These are phyloP conservation scores for Catamblyrhynchus diadema DNA, from an alignment of 2,797 vertebrate species.

Conservation along the genomic window DNA sequence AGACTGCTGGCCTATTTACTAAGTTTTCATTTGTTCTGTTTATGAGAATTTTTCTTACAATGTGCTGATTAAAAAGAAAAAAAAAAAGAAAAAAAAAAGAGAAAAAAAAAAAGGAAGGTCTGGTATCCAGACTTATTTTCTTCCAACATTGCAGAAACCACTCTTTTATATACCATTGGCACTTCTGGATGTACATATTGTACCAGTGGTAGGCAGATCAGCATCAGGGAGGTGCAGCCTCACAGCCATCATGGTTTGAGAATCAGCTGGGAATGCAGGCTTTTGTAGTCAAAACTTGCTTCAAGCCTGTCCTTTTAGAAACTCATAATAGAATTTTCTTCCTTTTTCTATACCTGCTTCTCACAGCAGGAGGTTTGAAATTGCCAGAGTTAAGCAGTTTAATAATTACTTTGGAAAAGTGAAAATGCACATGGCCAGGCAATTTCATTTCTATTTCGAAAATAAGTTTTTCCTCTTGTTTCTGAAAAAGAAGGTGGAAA, in stretches of 20 bases:
- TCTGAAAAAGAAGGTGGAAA: neutral
- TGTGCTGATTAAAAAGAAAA: neutral
- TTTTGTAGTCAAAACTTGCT: neutral
- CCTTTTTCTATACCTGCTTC: neutral
- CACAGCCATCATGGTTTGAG: accelerated
- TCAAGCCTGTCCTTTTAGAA: neutral
- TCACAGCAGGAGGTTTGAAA: neutral
- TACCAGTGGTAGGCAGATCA: neutral
- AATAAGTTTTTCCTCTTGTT: conserved; percentile 17
- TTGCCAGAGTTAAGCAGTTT: conserved; percentile 1
- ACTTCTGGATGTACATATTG: neutral
- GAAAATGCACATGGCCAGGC: neutral
- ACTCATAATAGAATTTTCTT: neutral
- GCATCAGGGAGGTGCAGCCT: neutral
- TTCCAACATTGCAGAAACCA: neutral
- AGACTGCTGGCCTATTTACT: neutral
- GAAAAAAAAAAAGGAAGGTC: neutral
- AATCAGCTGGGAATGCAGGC: neutral
- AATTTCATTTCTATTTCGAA: conserved; percentile 27
- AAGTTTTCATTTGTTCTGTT: neutral
- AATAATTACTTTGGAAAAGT: conserved; percentile 29
- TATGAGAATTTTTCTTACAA: neutral
- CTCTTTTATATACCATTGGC: neutral
- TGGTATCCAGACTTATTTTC: neutral
- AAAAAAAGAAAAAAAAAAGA: too few species aligned